These are phyloP conservation scores for Philonicus albiceps DNA, from an alignment of 2,888 invertebrate genomes.

Conservation along the genomic window DNA sequence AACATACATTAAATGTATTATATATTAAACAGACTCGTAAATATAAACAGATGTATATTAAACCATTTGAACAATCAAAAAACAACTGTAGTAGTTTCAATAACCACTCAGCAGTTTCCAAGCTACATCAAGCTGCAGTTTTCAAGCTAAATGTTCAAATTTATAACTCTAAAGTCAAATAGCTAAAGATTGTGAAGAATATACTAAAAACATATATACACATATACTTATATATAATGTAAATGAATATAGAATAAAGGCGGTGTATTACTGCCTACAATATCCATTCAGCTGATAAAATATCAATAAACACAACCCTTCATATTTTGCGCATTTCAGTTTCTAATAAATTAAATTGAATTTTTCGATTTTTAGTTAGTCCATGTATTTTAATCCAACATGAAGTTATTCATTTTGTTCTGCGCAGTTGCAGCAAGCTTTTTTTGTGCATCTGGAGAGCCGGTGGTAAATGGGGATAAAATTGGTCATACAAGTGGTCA, in stretches of 20 bases:
- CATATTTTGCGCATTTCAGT: neutral
- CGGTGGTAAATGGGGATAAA: neutral
- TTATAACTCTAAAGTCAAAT: neutral
- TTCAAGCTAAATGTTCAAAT: neutral
- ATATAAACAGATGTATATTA: too few species aligned
- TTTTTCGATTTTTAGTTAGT: neutral
- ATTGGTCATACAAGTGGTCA: neutral
- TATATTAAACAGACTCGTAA: too few species aligned
- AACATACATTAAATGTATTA: too few species aligned
- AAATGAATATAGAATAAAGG: neutral
- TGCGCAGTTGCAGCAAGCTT: neutral
- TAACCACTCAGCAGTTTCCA: neutral
- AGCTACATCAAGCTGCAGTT: neutral
- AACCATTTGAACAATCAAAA: too few species aligned
- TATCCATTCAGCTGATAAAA: neutral
- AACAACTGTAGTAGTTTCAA: neutral
- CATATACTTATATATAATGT: neutral
- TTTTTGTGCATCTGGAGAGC: neutral
- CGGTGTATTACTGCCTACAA: neutral
- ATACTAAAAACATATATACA: neutral
- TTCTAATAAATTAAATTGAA: neutral
- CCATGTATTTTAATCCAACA: neutral
- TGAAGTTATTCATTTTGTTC: neutral
- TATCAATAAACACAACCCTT: neutral
- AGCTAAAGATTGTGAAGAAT: neutral